Base-by-base conservation (phyloP, 2,797 vertebrate genomes). In the Phoxinus dragarum region DNA sequence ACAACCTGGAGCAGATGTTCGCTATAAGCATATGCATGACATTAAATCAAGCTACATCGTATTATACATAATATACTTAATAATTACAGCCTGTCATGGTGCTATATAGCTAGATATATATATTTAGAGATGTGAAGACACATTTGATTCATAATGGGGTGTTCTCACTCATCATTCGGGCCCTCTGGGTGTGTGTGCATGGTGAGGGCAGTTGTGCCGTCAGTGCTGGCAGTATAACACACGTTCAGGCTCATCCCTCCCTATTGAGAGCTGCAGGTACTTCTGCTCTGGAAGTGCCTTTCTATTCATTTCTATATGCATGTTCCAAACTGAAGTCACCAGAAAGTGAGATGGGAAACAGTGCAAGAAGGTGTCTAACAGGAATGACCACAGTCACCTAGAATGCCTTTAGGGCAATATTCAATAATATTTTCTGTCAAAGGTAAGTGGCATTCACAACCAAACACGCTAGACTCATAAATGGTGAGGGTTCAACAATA, bases 121-220 rank as follows among this genome's bases (percentile, higher is more conserved):
- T 67, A 75, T 75, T 27, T 23, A 71, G 38, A 40, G 49, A 78
- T 78, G 66, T 78, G 66, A 78, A 78, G 75, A 69, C n/a, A 84
- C 4, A 31, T 42, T 71, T 78, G 38, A 78, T 78, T 79, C 66
- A 4, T 78, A 59, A 84, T 78, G 27, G 31, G 0, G n/a, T 16
- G n/a, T 16, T 66, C 12, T 76, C 44, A 59, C 19, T 85, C 38
- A 71, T 80, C 52, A 49, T 3, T 77, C 10, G 0, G 17, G 1
- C 64, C 74, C 27, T 83, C 66, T 1, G 1, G 82, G 38, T 31
- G 38, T 59, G 11, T 47, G 42, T 67, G 81, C 31, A n/a, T 74
- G 68, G 61, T 56, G 31, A 31, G 38, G 66, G 66, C 66, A 84
- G 59, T 80, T 67, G 61, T 23, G 10, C 77, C 27, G 10, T 47